Conservation (phyloP, 2,888 invertebrate genomes). For the Hypomecis punctinalis region DNA sequence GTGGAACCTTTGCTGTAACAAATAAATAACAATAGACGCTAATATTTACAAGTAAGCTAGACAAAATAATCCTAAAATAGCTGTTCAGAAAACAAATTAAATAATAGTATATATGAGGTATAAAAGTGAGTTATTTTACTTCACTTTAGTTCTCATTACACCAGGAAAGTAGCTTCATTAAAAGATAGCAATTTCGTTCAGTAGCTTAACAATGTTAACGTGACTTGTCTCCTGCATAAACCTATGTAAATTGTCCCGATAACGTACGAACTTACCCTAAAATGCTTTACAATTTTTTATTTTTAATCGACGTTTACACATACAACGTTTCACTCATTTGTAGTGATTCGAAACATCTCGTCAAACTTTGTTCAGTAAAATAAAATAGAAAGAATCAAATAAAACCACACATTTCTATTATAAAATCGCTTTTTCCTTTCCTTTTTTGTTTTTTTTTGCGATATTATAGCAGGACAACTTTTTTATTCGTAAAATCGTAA, state of each 20-base stretch:
- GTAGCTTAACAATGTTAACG: not conserved
- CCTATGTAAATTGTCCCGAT: conserved; percentile 58
- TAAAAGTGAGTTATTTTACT: no score
- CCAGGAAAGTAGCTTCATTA: not conserved
- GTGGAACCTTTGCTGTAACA: conserved; percentile 31
- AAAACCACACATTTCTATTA: not conserved
- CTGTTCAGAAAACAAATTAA: no score
- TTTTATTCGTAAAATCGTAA: not conserved
- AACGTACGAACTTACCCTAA: conserved; percentile 48
- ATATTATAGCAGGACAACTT: not conserved
- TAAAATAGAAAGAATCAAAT: conserved; percentile 1
- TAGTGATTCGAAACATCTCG: conserved; percentile 1
- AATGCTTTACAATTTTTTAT: not conserved
- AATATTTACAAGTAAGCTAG: no score
- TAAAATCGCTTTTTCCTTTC: conserved; percentile 2
- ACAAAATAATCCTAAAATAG: no score
- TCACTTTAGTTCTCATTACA: not conserved
- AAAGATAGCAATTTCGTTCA: not conserved
- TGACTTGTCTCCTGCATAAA: conserved; percentile 21
- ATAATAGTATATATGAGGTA: no score
- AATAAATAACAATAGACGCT: not conserved
- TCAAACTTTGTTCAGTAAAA: conserved; percentile 11
- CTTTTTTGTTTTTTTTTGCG: not conserved
- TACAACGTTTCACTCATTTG: conserved; percentile 1
- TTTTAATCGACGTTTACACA: conserved; percentile 16